Conservation (phyloP, 2,113 vertebrate genomes). For the Cygnus buccinator region DNA sequence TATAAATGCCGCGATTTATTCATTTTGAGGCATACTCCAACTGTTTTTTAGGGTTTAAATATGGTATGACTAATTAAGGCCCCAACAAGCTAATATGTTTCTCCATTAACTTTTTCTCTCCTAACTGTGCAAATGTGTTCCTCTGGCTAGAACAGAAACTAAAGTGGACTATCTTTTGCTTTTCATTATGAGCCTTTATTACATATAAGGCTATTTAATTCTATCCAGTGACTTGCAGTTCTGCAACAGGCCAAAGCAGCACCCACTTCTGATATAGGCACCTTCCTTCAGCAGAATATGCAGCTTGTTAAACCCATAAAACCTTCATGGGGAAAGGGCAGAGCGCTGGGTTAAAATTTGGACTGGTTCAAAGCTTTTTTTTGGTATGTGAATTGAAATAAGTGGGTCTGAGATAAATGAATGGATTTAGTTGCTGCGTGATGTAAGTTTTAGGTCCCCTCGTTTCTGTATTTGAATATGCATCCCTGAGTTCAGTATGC, state of each 20-base stretch:
- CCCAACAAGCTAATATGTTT: background rate
- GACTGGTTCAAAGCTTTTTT: background rate
- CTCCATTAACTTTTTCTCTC: background rate
- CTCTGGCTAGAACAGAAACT: background rate
- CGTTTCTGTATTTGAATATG: background rate
- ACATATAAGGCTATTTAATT: background rate
- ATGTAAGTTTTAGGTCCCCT: background rate
- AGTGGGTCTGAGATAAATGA: background rate
- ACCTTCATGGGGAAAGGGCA: background rate
- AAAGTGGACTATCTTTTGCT: background rate
- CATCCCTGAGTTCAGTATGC: background rate
- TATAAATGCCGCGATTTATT: background rate
- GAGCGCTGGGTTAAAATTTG: background rate
- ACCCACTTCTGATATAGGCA: background rate
- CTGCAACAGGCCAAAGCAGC: background rate
- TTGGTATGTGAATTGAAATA: background rate
- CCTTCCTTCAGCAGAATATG: background rate
- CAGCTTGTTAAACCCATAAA: background rate
- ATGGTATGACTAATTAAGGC: background rate
- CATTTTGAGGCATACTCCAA: background rate
- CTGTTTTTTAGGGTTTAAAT: background rate
- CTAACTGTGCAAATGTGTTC: background rate
- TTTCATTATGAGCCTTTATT: background rate
- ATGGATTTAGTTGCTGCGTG: background rate
- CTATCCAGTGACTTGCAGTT: background rate